phyloP scores from a whole-genome alignment of 2,888 invertebrate species.

The Uropetala carovei region DNA sequence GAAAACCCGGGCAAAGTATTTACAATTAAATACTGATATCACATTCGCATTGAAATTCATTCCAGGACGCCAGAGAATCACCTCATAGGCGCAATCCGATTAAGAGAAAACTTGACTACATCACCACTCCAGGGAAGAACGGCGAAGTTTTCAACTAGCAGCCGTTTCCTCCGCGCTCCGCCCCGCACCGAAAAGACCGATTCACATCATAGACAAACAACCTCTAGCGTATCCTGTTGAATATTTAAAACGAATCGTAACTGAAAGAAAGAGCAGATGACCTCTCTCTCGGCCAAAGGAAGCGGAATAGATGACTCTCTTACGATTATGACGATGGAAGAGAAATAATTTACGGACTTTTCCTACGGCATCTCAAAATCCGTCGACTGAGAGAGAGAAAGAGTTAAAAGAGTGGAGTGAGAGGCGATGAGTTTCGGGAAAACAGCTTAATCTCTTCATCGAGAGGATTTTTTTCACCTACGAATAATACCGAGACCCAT shows the following conservation, averaged over 20 bases:
- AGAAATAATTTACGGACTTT: not conserved
- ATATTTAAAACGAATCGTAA: not conserved
- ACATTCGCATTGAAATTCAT: too few species aligned
- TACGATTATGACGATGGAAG: not conserved
- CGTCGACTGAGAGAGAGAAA: not conserved
- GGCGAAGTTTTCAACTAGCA: too few species aligned
- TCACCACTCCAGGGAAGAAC: too few species aligned
- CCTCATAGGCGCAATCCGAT: too few species aligned
- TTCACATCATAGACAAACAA: constrained; percentile 2
- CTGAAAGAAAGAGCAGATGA: not conserved
- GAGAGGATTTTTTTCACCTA: not conserved
- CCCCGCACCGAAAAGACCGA: not conserved
- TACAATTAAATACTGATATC: too few species aligned
- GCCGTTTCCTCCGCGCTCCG: too few species aligned
- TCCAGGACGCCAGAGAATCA: too few species aligned
- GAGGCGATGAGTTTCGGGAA: constrained; percentile 15
- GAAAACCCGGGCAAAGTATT: too few species aligned
- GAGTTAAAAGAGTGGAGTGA: not conserved
- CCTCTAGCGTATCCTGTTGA: not conserved
- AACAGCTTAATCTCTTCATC: constrained; percentile 7
- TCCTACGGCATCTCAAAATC: not conserved
- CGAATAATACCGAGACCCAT: not conserved
- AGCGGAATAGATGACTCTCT: not conserved
- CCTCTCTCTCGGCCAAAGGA: not conserved
- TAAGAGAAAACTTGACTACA: too few species aligned